These are phyloP conservation scores for Melanotus villosus DNA, from an alignment of 2,888 invertebrate genomes.

Conservation along the genomic window DNA sequence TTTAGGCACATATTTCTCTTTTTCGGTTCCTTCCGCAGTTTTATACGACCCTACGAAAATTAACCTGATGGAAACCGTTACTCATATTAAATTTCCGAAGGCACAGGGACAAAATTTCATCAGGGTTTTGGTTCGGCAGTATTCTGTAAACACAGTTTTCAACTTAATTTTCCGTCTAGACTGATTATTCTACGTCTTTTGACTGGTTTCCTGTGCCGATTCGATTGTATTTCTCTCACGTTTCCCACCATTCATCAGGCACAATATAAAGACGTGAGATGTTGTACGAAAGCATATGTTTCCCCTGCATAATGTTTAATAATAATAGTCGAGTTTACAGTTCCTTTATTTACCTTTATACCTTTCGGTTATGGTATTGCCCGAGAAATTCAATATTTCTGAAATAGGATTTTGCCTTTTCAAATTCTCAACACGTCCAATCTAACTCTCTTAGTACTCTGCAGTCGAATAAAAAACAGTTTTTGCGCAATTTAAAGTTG, in stretches of 20 bases:
- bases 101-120: background rate
- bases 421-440: constrained; percentile 13
- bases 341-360: constrained; percentile 26
- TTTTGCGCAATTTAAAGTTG: constrained; percentile 12
- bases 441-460: background rate
- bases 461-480: constrained; percentile 1
- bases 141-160: constrained; percentile 4
- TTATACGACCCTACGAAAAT: background rate
- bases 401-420: constrained; percentile 25
- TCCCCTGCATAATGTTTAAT: constrained; percentile 28
- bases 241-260: constrained; percentile 48
- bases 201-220: constrained; percentile 27
- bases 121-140: background rate
- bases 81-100: background rate
- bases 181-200: constrained; percentile 36
- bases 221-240: constrained; percentile 51
- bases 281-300: constrained; percentile 29
- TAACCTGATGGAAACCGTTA: background rate
- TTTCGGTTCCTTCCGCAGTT: background rate
- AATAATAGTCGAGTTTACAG: constrained; percentile 23
- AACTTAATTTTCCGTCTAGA: constrained; percentile 34
- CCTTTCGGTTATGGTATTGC: constrained; percentile 20
- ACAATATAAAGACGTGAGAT: constrained; percentile 49
- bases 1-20: constrained; percentile 1
- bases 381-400: constrained; percentile 30